Conservation (phyloP, 1,140 invertebrate species). For the Macrocentrus cingulum region DNA sequence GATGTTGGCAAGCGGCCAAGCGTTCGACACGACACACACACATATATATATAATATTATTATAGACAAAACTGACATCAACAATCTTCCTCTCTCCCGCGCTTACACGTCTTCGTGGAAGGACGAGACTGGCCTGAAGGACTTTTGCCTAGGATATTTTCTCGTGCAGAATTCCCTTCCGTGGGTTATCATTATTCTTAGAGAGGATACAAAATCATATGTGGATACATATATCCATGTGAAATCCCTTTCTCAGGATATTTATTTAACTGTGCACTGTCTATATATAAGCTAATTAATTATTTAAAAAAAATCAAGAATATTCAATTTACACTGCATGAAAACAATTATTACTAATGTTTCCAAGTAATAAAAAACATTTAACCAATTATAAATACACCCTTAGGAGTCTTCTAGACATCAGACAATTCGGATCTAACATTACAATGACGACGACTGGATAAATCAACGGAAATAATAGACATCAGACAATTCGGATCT, state of each 20-base stretch:
- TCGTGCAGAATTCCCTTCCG: slow-evolving; percentile 9
- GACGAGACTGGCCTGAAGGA: slow-evolving; percentile 18
- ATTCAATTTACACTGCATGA: too few relatives aligned
- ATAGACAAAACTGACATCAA: slow-evolving; percentile 1
- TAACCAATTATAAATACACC: too few relatives aligned
- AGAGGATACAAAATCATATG: neutral
- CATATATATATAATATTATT: too few relatives aligned
- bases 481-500: too few relatives aligned
- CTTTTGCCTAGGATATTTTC: slow-evolving; percentile 16
- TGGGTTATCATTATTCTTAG: neutral
- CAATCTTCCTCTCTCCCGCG: slow-evolving; percentile 6
- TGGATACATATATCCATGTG: neutral
- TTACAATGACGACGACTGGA: neutral
- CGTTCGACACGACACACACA: slow-evolving; percentile 21
- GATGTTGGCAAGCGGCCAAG: slow-evolving; percentile 24
- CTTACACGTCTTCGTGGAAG: slow-evolving; percentile 20
- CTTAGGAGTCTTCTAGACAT: too few relatives aligned
- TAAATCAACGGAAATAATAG: neutral
- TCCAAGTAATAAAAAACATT: too few relatives aligned
- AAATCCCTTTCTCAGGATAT: neutral
- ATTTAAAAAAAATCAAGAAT: too few relatives aligned
- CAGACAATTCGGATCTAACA: too few relatives aligned
- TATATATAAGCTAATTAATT: too few relatives aligned
- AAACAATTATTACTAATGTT: too few relatives aligned
- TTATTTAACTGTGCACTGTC: too few relatives aligned